Base-by-base conservation (phyloP, 2,113 vertebrate genomes). In the Paracanthobrama guichenoti region DNA sequence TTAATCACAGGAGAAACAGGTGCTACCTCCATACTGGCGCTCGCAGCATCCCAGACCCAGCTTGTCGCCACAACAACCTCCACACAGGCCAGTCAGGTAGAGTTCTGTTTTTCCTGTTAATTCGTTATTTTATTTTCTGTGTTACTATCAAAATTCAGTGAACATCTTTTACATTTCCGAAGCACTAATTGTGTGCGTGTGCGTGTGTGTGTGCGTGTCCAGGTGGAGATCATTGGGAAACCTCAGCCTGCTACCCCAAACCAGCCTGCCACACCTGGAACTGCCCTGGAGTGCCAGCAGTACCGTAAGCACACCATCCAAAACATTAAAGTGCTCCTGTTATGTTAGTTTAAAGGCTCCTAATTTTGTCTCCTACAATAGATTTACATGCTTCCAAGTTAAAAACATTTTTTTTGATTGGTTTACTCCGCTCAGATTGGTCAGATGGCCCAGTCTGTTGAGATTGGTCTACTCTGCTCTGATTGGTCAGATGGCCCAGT, bases 191-290 rank as follows among this genome's bases (percentile, higher is more conserved):
- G 7, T 67, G 8, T 22, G 22, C 0, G n/a, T 57, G 16, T 46
- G 31, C 74, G 66, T 55, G 22, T 26, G 3, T 71, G 31, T 77
- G 3, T 73, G 10, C 66, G 5, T 42, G 6, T 4, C 12, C 55
- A 9, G 69, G 44, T 79, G 6, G 94, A 94, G 82, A 93, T 93
- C 35, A 90, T 93, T 3, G 94, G 94, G 62, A 95, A 94, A 86
- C 93, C 94, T 57, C 93, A 94, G 80, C 92, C 93, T 50, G 93
- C 92, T 26, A 39, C 48, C 87, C 85, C 87, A 5, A 91, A 86
- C 69, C 93, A 94, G 77, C 93, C 93, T 20, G 92, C 94, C 4
- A 93, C 91, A 16, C 94, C 94, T 1, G 94, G 94, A 81, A 94
- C 93, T 13, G 86, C 90, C 22, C 89, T 92, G 1, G 93, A 95